Evolutionary conservation across 2,113 vertebrate genomes (phyloP).

Genomic region (Hyperoodon ampullatus): DNA sequence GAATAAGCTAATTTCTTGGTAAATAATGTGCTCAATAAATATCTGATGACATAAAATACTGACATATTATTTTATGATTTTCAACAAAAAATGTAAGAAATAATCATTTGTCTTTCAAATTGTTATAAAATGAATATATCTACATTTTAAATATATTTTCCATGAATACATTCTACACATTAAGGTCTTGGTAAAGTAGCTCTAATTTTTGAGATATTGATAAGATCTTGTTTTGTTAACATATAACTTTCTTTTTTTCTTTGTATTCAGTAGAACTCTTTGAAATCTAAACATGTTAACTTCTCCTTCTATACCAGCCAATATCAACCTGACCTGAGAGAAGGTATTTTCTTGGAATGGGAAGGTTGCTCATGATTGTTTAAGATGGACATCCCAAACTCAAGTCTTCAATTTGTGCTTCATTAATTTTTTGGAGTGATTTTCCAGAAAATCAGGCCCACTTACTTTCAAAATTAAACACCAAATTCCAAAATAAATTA

Average conservation of each 20-base stretch:
- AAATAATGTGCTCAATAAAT: not conserved
- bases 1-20: not conserved
- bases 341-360: not conserved
- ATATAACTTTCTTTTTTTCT: not conserved
- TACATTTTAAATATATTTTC: not conserved
- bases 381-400: not conserved
- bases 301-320: not conserved
- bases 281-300: not conserved
- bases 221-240: not conserved
- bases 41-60: not conserved
- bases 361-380: not conserved
- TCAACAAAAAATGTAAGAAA: not conserved
- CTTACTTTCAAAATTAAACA: slow-evolving; percentile 47
- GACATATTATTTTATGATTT: not conserved
- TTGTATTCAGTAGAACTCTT: not conserved
- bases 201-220: not conserved
- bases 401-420: not conserved
- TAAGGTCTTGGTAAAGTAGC: not conserved
- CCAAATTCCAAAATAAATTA: slow-evolving; percentile 4
- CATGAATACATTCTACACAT: not conserved
- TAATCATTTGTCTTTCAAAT: not conserved
- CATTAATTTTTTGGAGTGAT: not conserved
- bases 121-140: not conserved
- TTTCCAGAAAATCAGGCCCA: not conserved
- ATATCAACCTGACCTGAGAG: not conserved